A percentile compares a stretch with the other conserved stretches of the same genome.
These are phyloP conservation scores for Protobothrops mucrosquamatus DNA, from an alignment of 2,113 vertebrate species.

Conservation along the genomic window DNA sequence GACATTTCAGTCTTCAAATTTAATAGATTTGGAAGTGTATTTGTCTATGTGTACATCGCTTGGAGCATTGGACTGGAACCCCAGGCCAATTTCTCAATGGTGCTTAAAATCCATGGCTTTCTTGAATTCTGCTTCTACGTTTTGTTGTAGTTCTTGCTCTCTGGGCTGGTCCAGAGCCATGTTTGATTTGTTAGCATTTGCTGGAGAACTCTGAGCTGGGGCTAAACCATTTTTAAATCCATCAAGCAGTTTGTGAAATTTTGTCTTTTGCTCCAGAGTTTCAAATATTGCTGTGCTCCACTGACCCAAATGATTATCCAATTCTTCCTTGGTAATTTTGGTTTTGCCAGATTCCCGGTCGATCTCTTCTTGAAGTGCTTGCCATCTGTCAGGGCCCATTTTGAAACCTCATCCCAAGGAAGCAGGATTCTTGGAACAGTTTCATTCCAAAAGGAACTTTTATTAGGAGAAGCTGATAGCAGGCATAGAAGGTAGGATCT, in stretches of 20 bases:
- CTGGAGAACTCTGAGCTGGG: background rate
- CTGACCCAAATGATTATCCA: conserved; percentile 76
- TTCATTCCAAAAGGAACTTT: no score
- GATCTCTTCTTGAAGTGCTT: no score
- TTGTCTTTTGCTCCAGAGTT: conserved; percentile 75
- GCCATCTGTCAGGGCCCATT: no score
- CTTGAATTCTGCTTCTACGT: conserved; percentile 82
- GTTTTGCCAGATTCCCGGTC: no score
- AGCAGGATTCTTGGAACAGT: no score
- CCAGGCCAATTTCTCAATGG: conserved; percentile 77
- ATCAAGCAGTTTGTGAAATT: conserved; percentile 90
- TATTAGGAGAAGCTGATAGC: no score
- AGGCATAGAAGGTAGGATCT: no score
- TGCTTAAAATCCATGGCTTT: conserved; percentile 77
- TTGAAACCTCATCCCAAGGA: no score
- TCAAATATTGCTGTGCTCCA: conserved; percentile 87
- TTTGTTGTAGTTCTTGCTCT: conserved; percentile 75
- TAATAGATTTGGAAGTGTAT: conserved; percentile 73
- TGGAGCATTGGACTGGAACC: conserved; percentile 69
- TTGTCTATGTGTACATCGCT: conserved; percentile 80
- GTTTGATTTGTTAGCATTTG: conserved; percentile 51
- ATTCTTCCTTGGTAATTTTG: no score
- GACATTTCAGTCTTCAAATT: conserved; percentile 69
- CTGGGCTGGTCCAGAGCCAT: conserved; percentile 81
- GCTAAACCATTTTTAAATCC: conserved; percentile 80